phyloP scores from a whole-genome alignment of 2,113 vertebrate species.

The Heterotilapia buettikoferi region DNA sequence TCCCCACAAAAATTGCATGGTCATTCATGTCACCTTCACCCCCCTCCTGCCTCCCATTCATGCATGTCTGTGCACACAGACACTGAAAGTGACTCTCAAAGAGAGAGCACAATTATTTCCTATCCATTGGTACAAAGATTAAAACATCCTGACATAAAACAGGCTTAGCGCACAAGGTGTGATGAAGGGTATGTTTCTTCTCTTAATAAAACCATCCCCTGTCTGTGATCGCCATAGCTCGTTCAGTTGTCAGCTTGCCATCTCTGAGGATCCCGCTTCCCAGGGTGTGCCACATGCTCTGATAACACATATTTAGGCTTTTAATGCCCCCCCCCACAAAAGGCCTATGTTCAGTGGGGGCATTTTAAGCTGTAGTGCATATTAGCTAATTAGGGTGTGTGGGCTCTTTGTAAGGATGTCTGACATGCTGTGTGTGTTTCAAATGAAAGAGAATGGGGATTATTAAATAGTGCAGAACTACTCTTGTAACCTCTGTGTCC shows the following conservation, averaged over 20 bases:
- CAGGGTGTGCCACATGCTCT: constrained; percentile 49
- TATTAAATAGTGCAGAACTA: constrained; percentile 55
- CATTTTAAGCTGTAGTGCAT: constrained; percentile 55
- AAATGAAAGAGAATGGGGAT: constrained; percentile 55
- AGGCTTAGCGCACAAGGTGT: constrained; percentile 20
- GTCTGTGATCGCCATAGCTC: constrained; percentile 44
- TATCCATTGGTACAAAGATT: constrained; percentile 43
- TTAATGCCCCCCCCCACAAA: constrained; percentile 37
- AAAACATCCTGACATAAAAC: constrained; percentile 56
- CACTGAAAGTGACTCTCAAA: constrained; percentile 18
- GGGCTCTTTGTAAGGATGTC: constrained; percentile 53
- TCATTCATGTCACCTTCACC: constrained; percentile 56
- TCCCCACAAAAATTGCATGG: not conserved
- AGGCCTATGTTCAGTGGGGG: constrained; percentile 35
- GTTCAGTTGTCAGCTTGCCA: constrained; percentile 35
- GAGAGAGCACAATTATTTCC: constrained; percentile 33
- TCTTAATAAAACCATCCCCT: constrained; percentile 34
- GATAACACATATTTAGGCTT: constrained; percentile 60
- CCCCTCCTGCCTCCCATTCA: constrained; percentile 2
- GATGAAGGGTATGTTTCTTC: constrained; percentile 51
- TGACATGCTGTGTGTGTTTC: constrained; percentile 49
- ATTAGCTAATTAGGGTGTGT: constrained; percentile 62
- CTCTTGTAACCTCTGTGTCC: constrained; percentile 55
- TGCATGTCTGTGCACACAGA: not conserved
- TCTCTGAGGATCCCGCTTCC: constrained; percentile 56